These are phyloP conservation scores for Alectura lathami DNA, from an alignment of 2,113 vertebrate genomes.

Conservation along the genomic window DNA sequence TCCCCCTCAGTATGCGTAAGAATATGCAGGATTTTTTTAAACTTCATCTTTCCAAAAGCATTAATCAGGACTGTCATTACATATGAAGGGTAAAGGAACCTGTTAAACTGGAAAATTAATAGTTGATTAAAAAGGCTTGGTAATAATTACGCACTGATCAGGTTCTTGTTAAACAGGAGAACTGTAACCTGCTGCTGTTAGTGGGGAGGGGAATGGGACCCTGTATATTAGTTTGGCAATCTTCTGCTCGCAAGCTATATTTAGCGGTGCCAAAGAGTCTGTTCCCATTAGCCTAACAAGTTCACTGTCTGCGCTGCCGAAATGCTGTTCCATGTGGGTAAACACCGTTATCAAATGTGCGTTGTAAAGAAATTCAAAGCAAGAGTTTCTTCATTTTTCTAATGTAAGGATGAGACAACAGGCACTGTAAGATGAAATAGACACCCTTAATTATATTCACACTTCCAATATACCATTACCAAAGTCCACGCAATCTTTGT, in stretches of 20 bases:
- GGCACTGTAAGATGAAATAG: not conserved
- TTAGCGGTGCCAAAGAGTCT: constrained; percentile 61
- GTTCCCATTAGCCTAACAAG: constrained; percentile 10
- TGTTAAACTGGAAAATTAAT: constrained; percentile 58
- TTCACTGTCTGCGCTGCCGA: not conserved
- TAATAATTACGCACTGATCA: constrained; percentile 34
- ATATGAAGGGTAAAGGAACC: constrained; percentile 40
- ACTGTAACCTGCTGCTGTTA: not conserved
- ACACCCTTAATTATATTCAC: not conserved
- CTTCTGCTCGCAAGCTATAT: not conserved
- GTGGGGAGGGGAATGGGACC: constrained; percentile 16
- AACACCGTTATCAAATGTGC: not conserved
- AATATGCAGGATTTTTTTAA: not conserved
- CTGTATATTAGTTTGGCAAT: not conserved
- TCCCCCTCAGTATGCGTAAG: not conserved
- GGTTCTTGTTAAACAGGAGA: not conserved
- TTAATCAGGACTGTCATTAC: constrained; percentile 18
- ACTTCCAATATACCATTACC: not conserved
- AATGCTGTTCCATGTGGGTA: not conserved
- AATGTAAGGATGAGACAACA: not conserved
- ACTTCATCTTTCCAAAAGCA: not conserved
- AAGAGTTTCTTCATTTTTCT: not conserved
- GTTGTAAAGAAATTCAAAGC: not conserved
- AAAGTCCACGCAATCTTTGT: not conserved
- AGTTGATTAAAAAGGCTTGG: constrained; percentile 33